These are phyloP conservation scores for Eriosoma lanigerum DNA, from an alignment of 1,140 invertebrate species.

Conservation along the genomic window DNA sequence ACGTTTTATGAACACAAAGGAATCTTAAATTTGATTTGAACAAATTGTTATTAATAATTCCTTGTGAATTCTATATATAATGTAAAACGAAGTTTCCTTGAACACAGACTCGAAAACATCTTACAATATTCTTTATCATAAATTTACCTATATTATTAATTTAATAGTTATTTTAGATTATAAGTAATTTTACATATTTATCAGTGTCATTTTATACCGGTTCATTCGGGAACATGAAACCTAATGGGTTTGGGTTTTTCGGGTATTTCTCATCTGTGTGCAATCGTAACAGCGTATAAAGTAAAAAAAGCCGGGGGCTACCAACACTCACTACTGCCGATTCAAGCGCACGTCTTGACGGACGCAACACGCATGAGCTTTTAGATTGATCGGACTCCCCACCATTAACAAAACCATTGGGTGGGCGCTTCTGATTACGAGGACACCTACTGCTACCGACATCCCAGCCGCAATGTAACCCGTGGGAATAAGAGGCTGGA, in stretches of 20 bases:
- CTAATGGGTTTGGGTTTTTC: not conserved
- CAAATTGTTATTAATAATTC: too few relatives aligned
- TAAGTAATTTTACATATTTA: too few relatives aligned
- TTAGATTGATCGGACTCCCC: constrained; percentile 48
- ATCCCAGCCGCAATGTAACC: not conserved
- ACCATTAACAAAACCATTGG: constrained; percentile 46
- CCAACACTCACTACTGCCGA: constrained; percentile 13
- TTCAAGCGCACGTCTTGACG: constrained; percentile 35
- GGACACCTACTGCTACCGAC: constrained; percentile 34
- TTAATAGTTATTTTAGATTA: too few relatives aligned
- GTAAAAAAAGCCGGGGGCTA: constrained; percentile 4
- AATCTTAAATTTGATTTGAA: too few relatives aligned
- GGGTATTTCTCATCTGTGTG: not conserved
- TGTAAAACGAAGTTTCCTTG: too few relatives aligned
- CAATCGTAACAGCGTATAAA: not conserved
- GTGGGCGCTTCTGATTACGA: constrained; percentile 40
- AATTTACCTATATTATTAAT: too few relatives aligned
- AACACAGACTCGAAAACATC: too few relatives aligned
- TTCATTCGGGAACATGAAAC: too few relatives aligned
- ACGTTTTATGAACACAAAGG: too few relatives aligned
- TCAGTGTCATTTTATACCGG: too few relatives aligned
- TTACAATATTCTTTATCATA: too few relatives aligned
- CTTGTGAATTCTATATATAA: too few relatives aligned
- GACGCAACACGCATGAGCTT: constrained; percentile 45
- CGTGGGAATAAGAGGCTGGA: constrained; percentile 25